Evolutionary conservation across 2,888 invertebrate genomes (phyloP).

Genomic region (Leptothorax acervorum): DNA sequence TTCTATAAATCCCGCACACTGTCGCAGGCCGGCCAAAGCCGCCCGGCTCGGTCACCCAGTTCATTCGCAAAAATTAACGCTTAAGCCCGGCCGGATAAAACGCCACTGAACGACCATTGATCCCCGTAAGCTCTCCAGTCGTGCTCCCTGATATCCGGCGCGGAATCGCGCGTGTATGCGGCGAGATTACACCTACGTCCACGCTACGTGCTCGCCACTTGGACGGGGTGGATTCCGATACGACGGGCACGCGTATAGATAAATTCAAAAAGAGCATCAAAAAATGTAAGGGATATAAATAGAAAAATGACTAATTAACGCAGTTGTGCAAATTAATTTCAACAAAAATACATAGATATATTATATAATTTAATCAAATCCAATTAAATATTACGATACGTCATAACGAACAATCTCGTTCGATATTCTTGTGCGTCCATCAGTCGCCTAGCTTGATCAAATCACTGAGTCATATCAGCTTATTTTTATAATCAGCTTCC

Average conservation of each 20-base stretch:
- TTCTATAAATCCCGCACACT: slow-evolving; percentile 74
- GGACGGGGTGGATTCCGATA: slow-evolving; percentile 14
- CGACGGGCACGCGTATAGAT: slow-evolving; percentile 16
- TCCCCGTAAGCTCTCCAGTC: slow-evolving; percentile 78
- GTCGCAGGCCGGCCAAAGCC: slow-evolving; percentile 40
- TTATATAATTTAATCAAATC: no score
- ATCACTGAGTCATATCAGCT: neutral
- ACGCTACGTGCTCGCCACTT: slow-evolving; percentile 50
- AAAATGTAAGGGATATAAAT: neutral
- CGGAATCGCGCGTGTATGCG: slow-evolving; percentile 65
- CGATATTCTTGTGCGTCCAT: neutral
- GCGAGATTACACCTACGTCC: slow-evolving; percentile 52
- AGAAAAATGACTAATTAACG: neutral
- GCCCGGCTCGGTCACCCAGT: slow-evolving; percentile 73
- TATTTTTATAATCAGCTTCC: neutral
- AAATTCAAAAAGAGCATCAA: neutral
- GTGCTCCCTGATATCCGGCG: slow-evolving; percentile 61
- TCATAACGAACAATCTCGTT: neutral
- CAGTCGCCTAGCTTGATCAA: neutral
- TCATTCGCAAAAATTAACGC: slow-evolving; percentile 82
- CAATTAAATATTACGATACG: neutral
- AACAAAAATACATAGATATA: neutral
- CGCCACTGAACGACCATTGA: slow-evolving; percentile 81
- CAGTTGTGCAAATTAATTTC: neutral
- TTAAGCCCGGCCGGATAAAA: slow-evolving; percentile 80